Conservation (phyloP, 30 jellyfish, hydroid and myxozoan species). For the Mastigias papua region DNA sequence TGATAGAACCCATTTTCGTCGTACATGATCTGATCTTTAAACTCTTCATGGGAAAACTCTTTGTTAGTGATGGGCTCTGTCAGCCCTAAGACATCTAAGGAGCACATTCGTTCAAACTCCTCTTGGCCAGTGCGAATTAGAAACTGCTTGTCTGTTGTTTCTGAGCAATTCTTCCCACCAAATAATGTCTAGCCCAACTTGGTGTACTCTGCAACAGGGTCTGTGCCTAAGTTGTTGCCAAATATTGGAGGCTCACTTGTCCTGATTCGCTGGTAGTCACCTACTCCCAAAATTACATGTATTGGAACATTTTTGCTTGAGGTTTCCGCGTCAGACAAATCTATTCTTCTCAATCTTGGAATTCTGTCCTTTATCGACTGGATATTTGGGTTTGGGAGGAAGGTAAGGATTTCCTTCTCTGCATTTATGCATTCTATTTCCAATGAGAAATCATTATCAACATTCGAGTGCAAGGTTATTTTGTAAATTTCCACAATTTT, state of each 20-base stretch:
- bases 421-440: conserved; percentile 40
- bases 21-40: conserved; percentile 31
- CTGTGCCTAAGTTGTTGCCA: conserved; percentile 65
- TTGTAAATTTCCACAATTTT: conserved; percentile 38
- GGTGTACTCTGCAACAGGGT: conserved; percentile 80
- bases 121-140: neutral
- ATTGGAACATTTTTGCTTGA: conserved; percentile 66
- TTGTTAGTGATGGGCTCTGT: conserved; percentile 6
- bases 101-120: conserved; percentile 61
- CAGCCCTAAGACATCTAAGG: conserved; percentile 33
- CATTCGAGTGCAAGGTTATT: conserved; percentile 26
- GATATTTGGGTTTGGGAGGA: conserved; percentile 44
- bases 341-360: conserved; percentile 14
- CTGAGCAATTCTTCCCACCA: conserved; percentile 52
- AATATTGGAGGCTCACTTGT: conserved; percentile 66
- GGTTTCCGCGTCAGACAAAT: conserved; percentile 41
- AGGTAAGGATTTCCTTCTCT: conserved; percentile 29
- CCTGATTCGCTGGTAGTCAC: conserved; percentile 68
- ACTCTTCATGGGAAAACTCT: conserved; percentile 62
- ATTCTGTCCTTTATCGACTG: conserved; percentile 29
- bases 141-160: conserved; percentile 20
- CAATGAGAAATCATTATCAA: conserved; percentile 14
- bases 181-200: conserved; percentile 73
- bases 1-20: conserved; percentile 64
- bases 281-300: conserved; percentile 55